phyloP scores from a whole-genome alignment of 1,140 invertebrate genomes.

The Bombus fervidus region DNA sequence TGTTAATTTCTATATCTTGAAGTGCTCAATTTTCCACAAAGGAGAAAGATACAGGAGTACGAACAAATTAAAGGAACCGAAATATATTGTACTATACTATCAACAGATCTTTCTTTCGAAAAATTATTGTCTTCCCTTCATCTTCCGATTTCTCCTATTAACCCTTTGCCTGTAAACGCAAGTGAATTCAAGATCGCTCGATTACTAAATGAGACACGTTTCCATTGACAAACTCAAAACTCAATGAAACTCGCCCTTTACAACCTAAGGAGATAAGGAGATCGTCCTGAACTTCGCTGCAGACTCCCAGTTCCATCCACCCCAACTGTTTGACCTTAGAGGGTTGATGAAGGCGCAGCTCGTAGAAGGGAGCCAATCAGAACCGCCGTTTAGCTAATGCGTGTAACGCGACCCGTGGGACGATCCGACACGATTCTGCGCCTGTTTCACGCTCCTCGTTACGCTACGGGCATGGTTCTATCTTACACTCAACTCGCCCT shows the following conservation, averaged over 20 bases:
- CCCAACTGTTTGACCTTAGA: constrained; percentile 27
- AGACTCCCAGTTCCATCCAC: not conserved
- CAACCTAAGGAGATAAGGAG: not conserved
- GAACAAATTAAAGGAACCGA: too few species aligned
- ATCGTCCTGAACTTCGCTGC: constrained; percentile 1
- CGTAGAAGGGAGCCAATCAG: constrained; percentile 61
- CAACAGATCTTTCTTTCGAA: too few species aligned
- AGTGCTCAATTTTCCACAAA: too few species aligned
- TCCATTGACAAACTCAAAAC: not conserved
- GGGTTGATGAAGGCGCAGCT: constrained; percentile 22
- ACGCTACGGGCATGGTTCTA: constrained; percentile 52
- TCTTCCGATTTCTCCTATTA: not conserved
- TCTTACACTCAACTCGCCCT: constrained; percentile 30
- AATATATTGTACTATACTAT: too few species aligned
- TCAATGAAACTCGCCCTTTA: not conserved
- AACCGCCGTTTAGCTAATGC: constrained; percentile 69
- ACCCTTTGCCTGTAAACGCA: not conserved
- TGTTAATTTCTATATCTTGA: too few species aligned
- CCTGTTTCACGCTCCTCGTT: constrained; percentile 57
- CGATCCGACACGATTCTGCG: constrained; percentile 57
- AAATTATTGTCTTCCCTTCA: too few species aligned
- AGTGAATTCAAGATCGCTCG: not conserved
- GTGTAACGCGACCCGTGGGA: constrained; percentile 66
- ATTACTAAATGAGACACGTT: not conserved
- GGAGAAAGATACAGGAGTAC: too few species aligned